Evolutionary conservation across 2,797 vertebrate species (phyloP), one percentile per base, ranked within the genome.

Genomic region (Lacerta viridis): DNA sequence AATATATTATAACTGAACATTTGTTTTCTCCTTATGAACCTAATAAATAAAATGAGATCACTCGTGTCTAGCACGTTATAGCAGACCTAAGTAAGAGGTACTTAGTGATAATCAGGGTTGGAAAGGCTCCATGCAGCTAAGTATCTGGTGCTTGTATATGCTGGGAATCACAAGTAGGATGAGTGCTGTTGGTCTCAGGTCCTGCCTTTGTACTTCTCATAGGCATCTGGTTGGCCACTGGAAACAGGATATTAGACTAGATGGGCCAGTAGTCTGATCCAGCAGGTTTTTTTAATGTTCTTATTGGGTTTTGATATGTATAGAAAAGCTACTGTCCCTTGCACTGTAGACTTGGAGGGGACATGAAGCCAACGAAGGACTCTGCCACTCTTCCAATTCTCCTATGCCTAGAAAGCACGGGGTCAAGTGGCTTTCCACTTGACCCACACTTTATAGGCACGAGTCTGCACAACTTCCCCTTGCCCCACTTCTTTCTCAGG

Each of bases 1-100:
- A 87, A 84, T 83, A 78, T 80, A 84, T 2, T 89, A 41, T 85
- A 50, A 33, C 86, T 88, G 89, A 92, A 72, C 78, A 89, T 87
- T 83, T 72, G 79, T 92, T 36, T 82, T 75, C 2, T 3, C 85
- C 88, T 89, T 59, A 29, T 83, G 64, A 83, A 25, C 46, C 77
- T 76, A n/a, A 39, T 88, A 71, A 84, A 84, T 78, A 46, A 79
- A 88, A 46, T 79, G 82, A 78, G 50, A 61, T 84, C 46, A 72
- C 50, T 36, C 8, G 20, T 43, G 74, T 69, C 69, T 1, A 41
- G 25, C 15, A 33, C 27, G 41, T 71, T 78, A 46, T 15, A 20
- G 25, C 15, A 87, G n/a, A 43, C 7, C 86, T 64, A 43, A 81
- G 27, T 66, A 46, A 81, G 27, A 77, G n/a, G 13, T 43, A 88